Evolutionary conservation across 2,797 vertebrate genomes (phyloP).

Genomic region (Xenopus petersii): DNA sequence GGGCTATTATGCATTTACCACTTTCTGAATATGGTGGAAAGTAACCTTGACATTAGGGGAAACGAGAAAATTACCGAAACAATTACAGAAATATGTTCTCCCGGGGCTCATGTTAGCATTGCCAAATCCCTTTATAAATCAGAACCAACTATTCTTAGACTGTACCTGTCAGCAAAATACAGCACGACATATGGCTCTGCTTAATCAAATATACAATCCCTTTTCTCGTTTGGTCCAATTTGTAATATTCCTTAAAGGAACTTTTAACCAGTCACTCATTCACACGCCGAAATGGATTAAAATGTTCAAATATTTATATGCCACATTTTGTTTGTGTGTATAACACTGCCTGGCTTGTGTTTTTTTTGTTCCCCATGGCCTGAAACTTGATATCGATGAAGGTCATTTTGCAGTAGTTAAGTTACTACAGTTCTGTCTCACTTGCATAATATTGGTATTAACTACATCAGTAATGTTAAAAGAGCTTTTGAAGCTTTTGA

Average conservation of each 20-base stretch:
- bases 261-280: slow-evolving; percentile 67
- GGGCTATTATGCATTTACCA: slow-evolving; percentile 69
- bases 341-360: slow-evolving; percentile 56
- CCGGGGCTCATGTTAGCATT: slow-evolving; percentile 79
- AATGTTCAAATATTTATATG: slow-evolving; percentile 76
- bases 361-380: slow-evolving; percentile 52
- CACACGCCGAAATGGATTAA: slow-evolving; percentile 70
- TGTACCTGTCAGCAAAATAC: slow-evolving; percentile 76
- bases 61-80: slow-evolving; percentile 89
- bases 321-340: slow-evolving; percentile 68
- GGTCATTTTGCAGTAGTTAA: slow-evolving; percentile 70
- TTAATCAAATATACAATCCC: slow-evolving; percentile 76
- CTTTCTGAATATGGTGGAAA: slow-evolving; percentile 79
- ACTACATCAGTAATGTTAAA: too few relatives aligned
- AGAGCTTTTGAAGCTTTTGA: too few relatives aligned
- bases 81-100: slow-evolving; percentile 85
- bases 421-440: slow-evolving; percentile 30
- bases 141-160: slow-evolving; percentile 74
- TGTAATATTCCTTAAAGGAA: slow-evolving; percentile 67
- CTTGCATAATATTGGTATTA: slow-evolving; percentile 9
- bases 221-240: slow-evolving; percentile 59
- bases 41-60: slow-evolving; percentile 85
- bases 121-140: slow-evolving; percentile 77
- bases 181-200: slow-evolving; percentile 72
- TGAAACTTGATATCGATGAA: slow-evolving; percentile 63